Evolutionary conservation across 2,113 vertebrate species (phyloP), one percentile per base, ranked within the genome.

Genomic region (Picathartes gymnocephalus): DNA sequence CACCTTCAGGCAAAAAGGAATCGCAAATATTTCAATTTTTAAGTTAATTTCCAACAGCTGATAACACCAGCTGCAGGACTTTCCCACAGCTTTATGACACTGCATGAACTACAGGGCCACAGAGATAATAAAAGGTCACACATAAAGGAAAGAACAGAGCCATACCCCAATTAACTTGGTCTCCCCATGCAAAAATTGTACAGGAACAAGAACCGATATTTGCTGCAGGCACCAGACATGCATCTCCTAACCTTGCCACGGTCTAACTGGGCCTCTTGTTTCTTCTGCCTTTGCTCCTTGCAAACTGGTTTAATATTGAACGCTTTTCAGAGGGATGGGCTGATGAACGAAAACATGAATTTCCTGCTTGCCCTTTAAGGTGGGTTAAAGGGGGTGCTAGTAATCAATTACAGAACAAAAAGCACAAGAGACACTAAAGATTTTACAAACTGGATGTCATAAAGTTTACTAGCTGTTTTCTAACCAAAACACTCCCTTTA

Each of bases 341-440:
- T 97, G 97, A 97, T 95, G 95, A 97, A 97, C 18, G 58, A 98
- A 98, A 98, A 97, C 97, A 96, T 97, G 97, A 97, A 97, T 97
- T 97, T 98, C 97, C 97, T 97, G 97, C 95, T 97, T 96, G 97
- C 91, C 97, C 97, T 98, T 98, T 98, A 98, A 98, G 97, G 97
- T 97, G 92, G 96, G 95, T 97, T 97, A 97, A 97, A 97, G 94
- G 93, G 96, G 90, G 96, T 98, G 97, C 84, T 94, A 86, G 94
- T 90, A 96, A 97, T 97, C 97, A 98, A 98, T 97, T 97, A 97
- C 60, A 92, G 94, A 96, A 96, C 93, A 97, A 97, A 96, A 97
- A 83, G 64, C 42, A 37, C 79, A n/a, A 60, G 71, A 73, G 31
- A 84, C 65, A 70, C 81, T 95, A 57, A 91, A 54, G 88, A 91